Evolutionary conservation across 1,140 invertebrate genomes (phyloP), one percentile per base, ranked within the genome.

Genomic region (Macrocentrus cingulum): DNA sequence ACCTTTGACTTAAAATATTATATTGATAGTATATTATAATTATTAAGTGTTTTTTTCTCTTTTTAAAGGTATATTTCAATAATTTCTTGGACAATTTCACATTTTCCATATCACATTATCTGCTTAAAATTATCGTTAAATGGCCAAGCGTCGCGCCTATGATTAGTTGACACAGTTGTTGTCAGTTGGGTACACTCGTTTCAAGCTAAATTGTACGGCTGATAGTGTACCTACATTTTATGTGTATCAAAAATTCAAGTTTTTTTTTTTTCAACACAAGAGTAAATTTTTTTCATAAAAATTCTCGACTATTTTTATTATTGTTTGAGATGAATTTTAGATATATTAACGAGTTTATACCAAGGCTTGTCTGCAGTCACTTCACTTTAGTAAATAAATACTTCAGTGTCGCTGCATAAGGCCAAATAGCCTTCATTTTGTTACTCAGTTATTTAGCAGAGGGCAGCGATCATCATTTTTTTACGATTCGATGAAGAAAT

Each of bases 101-200:
- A 9, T 49, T 29, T 49, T 49, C 15, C 37, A 41, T n/a, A 11
- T 41, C n/a, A 16, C 22, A 32, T 34, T 34, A 49, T 49, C 16
- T 13, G 16, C 25, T 29, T 49, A 18, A 16, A 49, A 49, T 34
- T 49, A 32, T 46, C 9, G 22, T 20, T 9, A 9, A 49, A 13
- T 13, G 19, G 9, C 25, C 25, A 49, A 49, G 32, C 13, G 25
- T 49, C n/a, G 22, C 13, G 23, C 29, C 13, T 1, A 49, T 29
- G 29, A 49, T 49, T 49, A 49, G 46, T 49, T 49, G 46, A 49
- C 46, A 49, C 46, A 49, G 46, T 49, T 49, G 46, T 20, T 23
- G 25, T 5, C 22, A 23, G 13, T 34, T 49, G 15, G 34, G 18
- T 29, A 34, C 13, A 15, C 22, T 32, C 11, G 13, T 18, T 1